phyloP scores from a whole-genome alignment of 30 jellyfish, hydroid and myxozoan species.

The Chironex yamaguchii region DNA sequence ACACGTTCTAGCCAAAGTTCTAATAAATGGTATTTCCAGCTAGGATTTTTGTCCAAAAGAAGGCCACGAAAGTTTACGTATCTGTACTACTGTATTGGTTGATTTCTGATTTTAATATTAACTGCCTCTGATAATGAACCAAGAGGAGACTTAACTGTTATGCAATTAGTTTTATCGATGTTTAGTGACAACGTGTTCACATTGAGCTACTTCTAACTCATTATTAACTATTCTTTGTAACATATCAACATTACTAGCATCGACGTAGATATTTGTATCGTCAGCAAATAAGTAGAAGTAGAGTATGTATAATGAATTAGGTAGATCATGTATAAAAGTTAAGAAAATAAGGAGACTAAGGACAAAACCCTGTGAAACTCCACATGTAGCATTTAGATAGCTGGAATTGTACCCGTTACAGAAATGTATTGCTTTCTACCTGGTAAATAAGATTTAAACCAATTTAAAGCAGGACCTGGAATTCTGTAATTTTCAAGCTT shows the following conservation, averaged over 20 bases:
- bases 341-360: too few species aligned
- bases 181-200: constrained; percentile 65
- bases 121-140: constrained; percentile 5
- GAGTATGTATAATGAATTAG: neutral
- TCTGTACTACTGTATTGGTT: constrained; percentile 5
- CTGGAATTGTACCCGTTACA: too few species aligned
- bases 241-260: constrained; percentile 9
- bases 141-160: constrained; percentile 23
- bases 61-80: too few species aligned
- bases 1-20: too few species aligned
- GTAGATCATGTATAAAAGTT: constrained; percentile 45
- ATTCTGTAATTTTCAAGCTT: too few species aligned
- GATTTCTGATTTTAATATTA: constrained; percentile 34
- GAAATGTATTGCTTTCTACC: too few species aligned
- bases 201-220: constrained; percentile 68
- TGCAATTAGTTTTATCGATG: constrained; percentile 39
- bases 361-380: too few species aligned
- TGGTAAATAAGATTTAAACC: too few species aligned
- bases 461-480: too few species aligned
- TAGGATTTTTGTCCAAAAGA: too few species aligned
- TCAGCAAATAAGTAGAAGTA: constrained; percentile 58
- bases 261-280: constrained; percentile 54
- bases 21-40: too few species aligned
- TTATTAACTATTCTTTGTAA: constrained; percentile 48
- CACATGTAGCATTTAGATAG: too few species aligned